A percentile compares a stretch with the other conserved stretches of the same genome.
These are phyloP conservation scores for Paraescarpia echinospica DNA, from an alignment of 1,140 invertebrate genomes.

Conservation along the genomic window DNA sequence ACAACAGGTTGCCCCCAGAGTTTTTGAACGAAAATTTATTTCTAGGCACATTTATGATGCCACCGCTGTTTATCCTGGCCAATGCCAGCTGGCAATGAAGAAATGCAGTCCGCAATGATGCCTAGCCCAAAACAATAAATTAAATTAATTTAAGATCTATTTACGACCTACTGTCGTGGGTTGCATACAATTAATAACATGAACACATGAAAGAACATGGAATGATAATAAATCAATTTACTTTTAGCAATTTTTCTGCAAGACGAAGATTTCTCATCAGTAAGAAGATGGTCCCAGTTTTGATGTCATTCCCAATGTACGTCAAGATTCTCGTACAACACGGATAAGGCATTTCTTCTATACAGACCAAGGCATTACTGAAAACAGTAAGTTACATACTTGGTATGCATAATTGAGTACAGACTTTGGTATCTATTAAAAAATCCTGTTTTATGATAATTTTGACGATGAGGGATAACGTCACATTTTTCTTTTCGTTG, in stretches of 20 bases:
- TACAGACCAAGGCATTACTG: background rate
- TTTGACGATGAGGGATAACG: background rate
- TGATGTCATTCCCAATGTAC: too few species aligned
- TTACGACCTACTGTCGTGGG: background rate
- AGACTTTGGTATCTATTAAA: background rate
- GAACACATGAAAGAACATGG: too few species aligned
- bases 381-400: background rate
- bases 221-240: too few species aligned
- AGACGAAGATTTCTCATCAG: too few species aligned
- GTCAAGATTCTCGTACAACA: too few species aligned
- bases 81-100: background rate
- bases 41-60: too few species aligned
- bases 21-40: too few species aligned
- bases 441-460: background rate
- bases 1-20: too few species aligned
- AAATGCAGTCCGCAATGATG: background rate
- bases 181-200: background rate
- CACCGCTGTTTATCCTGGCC: background rate
- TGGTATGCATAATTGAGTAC: background rate
- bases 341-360: background rate
- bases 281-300: too few species aligned
- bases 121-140: background rate
- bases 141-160: background rate
- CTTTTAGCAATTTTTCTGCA: too few species aligned
- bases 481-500: background rate